These are phyloP conservation scores for Xylota segnis DNA, from an alignment of 2,888 invertebrate genomes.

Conservation along the genomic window DNA sequence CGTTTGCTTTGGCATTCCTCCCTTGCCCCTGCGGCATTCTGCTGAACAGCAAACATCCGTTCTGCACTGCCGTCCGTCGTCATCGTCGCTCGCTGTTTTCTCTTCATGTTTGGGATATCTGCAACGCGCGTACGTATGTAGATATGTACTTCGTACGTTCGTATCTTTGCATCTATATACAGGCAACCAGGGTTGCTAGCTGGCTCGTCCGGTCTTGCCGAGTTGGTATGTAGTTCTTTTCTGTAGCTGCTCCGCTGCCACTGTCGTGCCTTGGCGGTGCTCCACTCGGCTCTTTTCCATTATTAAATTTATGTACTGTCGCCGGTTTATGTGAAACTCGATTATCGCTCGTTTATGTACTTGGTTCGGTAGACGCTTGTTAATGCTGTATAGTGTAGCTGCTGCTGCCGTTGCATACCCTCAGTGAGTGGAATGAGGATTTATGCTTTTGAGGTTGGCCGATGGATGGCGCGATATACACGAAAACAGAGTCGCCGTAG, in stretches of 20 bases:
- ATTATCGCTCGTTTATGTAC: slow-evolving; percentile 73
- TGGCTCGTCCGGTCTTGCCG: slow-evolving; percentile 46
- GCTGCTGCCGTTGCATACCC: slow-evolving; percentile 36
- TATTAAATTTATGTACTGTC: slow-evolving; percentile 71
- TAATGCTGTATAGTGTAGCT: slow-evolving; percentile 17
- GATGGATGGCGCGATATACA: slow-evolving; percentile 60
- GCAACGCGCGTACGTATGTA: slow-evolving; percentile 33
- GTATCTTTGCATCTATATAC: slow-evolving; percentile 52
- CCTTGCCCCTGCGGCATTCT: slow-evolving; percentile 57
- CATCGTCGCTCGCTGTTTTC: slow-evolving; percentile 39
- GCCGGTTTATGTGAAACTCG: slow-evolving; percentile 70
- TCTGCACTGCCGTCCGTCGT: slow-evolving; percentile 49
- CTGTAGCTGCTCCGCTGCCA: slow-evolving; percentile 19
- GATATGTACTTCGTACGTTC: slow-evolving; percentile 21
- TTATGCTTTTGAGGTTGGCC: slow-evolving; percentile 57
- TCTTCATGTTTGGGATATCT: slow-evolving; percentile 62
- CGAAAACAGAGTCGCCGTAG: slow-evolving; percentile 3
- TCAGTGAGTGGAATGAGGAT: slow-evolving; percentile 37
- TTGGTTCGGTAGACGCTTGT: slow-evolving; percentile 42
- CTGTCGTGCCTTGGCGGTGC: slow-evolving; percentile 22
- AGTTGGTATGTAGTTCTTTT: slow-evolving; percentile 20
- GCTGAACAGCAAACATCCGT: slow-evolving; percentile 72
- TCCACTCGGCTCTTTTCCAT: slow-evolving; percentile 45
- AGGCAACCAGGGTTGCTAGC: slow-evolving; percentile 63
- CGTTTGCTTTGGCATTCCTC: slow-evolving; percentile 50